These are phyloP conservation scores for Corvus hawaiiensis DNA, from an alignment of 2,113 vertebrate genomes.

Conservation along the genomic window DNA sequence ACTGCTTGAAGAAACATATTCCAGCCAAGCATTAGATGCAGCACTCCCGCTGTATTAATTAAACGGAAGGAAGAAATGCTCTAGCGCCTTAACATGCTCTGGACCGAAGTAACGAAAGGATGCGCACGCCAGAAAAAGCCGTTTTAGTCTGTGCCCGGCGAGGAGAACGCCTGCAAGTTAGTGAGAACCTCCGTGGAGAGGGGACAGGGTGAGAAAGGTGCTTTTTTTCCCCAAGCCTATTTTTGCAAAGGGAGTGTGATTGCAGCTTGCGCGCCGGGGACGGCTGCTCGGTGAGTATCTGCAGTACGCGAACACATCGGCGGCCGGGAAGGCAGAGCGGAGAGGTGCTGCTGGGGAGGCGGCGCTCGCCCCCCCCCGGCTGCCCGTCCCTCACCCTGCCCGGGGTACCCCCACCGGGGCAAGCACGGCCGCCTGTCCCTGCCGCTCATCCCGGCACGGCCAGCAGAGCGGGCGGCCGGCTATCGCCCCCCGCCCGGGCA, in stretches of 20 bases:
- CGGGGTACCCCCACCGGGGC: not conserved
- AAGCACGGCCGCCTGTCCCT: not conserved
- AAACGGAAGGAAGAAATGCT: not conserved
- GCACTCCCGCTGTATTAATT: not conserved
- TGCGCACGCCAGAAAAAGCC: not conserved
- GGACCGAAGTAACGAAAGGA: not conserved
- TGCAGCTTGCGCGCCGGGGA: constrained; percentile 31
- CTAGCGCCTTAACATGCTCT: not conserved
- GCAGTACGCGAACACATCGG: constrained; percentile 29
- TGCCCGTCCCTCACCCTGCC: not conserved
- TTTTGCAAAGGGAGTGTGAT: not conserved
- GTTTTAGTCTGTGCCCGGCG: not conserved
- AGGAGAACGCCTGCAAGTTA: not conserved
- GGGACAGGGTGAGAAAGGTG: not conserved
- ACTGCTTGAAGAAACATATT: not conserved
- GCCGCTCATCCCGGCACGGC: not conserved
- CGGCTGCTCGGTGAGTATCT: constrained; percentile 19
- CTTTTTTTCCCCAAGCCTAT: not conserved
- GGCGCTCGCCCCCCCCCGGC: not conserved
- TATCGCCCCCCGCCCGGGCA: not conserved
- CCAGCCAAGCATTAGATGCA: not conserved
- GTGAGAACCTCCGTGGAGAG: not conserved
- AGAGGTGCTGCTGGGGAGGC: not conserved
- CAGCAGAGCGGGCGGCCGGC: not conserved
- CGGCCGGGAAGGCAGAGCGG: not conserved